Percentiles rank a stretch among this genome's conserved stretches.
Conservation (phyloP, 2,113 vertebrate genomes). For the Catharus fuscescens region DNA sequence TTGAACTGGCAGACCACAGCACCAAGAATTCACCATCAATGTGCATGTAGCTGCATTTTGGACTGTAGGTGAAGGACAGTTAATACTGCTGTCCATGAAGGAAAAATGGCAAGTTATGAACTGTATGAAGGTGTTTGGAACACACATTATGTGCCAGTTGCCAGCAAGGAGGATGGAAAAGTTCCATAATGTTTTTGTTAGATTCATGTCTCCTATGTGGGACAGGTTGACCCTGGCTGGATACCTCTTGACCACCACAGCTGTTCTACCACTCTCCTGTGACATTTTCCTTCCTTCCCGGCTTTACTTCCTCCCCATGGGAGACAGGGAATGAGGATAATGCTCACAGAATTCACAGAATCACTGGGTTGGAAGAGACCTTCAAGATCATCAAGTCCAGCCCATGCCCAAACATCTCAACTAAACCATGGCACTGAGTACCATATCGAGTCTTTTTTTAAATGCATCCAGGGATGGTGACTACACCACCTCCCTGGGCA, state of each 20-base stretch:
- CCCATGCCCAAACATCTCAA: neutral
- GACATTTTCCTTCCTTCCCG: neutral
- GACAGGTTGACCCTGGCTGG: neutral
- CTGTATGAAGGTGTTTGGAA: neutral
- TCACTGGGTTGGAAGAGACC: neutral
- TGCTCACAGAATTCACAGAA: neutral
- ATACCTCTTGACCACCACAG: no score
- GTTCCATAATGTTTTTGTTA: neutral
- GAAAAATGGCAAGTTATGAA: neutral
- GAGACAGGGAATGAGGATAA: neutral
- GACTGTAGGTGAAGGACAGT: neutral
- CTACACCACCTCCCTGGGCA: no score
- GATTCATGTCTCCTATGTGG: neutral
- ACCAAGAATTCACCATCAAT: neutral
- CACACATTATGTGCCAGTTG: neutral
- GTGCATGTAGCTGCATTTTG: neutral
- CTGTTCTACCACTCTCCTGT: accelerated
- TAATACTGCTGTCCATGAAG: neutral
- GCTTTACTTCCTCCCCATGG: neutral
- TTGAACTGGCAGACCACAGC: neutral
- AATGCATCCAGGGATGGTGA: neutral
- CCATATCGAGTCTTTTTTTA: no score
- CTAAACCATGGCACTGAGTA: neutral
- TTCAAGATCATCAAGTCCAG: neutral
- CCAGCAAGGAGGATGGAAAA: neutral